Evolutionary conservation across 2,113 vertebrate genomes (phyloP), one percentile per base, ranked within the genome.

Genomic region (Etheostoma cragini): DNA sequence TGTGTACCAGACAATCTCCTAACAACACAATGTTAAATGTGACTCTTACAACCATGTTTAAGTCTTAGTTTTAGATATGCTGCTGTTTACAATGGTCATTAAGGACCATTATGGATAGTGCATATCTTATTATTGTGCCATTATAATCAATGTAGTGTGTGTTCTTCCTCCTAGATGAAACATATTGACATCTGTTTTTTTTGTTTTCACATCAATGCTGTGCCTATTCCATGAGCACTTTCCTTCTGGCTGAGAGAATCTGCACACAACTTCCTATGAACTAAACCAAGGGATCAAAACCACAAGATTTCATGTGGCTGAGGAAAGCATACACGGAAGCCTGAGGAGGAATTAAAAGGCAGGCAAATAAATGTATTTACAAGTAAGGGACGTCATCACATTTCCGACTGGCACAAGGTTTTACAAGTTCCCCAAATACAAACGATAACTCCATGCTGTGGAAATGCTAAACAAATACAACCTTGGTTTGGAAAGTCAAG

Each of bases 351-450:
- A 87, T 83, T 83, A 88, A 85, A 87, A 90, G 76, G 72, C 63
- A 66, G 80, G 85, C 63, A 91, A 89, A 91, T 92, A 85, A 90
- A 92, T 92, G 79, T 13, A 90, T 93, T 91, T 91, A 92, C 83
- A 90, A 92, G 91, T 61, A 88, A 86, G 67, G 58, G 60, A 92
- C 82, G 80, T 91, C 88, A 86, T 88, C 87, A 68, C 88, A 86
- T 93, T 90, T 90, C 80, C 70, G 74, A 79, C 72, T 88, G 72
- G 76, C 82, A 75, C 76, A 54, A 86, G 61, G 65, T 84, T 94
- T 95, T 92, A 94, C 80, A 87, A 90, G 85, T 47, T 84, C 78
- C 70, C 83, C 65, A 81, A 92, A 93, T 91, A 87, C 57, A 54
- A 84, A 90, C 7, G 76, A 86, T 87, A 91, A 94, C 92, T 92